These are phyloP conservation scores for Brassicogethes aeneus DNA, from an alignment of 2,888 invertebrate genomes.

Conservation along the genomic window DNA sequence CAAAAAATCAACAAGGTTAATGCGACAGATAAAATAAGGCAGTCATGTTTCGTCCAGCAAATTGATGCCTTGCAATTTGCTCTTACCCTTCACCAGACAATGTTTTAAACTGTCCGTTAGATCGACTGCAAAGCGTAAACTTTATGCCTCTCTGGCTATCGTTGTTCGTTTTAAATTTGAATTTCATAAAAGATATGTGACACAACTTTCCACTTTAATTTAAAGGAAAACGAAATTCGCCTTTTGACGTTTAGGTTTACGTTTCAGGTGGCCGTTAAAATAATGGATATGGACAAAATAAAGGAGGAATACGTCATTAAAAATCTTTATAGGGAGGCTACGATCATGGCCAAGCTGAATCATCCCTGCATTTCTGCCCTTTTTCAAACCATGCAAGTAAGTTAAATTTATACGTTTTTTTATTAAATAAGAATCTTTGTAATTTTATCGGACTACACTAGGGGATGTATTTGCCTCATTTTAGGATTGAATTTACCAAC, in stretches of 20 bases:
- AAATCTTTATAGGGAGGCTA: slow-evolving; percentile 63
- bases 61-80: neutral
- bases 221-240: too few relatives aligned
- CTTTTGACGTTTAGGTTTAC: too few relatives aligned
- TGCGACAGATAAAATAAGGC: neutral
- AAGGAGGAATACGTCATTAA: slow-evolving; percentile 64
- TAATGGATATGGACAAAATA: slow-evolving; percentile 61
- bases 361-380: slow-evolving; percentile 66
- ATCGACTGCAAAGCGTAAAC: neutral
- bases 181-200: neutral
- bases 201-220: neutral
- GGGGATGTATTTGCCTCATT: too few relatives aligned
- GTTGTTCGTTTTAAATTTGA: too few relatives aligned
- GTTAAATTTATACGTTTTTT: too few relatives aligned
- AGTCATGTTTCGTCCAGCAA: neutral
- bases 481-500: too few relatives aligned
- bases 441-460: too few relatives aligned
- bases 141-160: too few relatives aligned
- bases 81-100: neutral
- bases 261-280: slow-evolving; percentile 61
- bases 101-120: neutral
- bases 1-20: slow-evolving; percentile 5
- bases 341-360: slow-evolving; percentile 57
- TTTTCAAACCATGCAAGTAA: slow-evolving; percentile 61
- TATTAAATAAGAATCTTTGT: too few relatives aligned